Base-by-base conservation (phyloP, 1,140 invertebrate genomes). In the Zaprionus capensis region DNA sequence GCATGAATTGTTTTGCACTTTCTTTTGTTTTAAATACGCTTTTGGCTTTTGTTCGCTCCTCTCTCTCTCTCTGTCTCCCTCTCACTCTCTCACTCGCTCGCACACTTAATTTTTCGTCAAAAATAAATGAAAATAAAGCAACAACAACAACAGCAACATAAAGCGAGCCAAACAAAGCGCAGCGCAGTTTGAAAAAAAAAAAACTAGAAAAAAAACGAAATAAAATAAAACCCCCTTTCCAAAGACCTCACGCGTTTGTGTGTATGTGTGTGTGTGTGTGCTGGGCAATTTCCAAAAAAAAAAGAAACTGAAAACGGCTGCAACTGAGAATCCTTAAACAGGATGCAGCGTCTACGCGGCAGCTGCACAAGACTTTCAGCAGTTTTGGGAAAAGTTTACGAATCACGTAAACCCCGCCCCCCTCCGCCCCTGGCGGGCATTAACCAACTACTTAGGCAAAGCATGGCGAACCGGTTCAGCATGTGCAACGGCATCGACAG, bases 11-110 rank as follows among this genome's bases (percentile, higher is more conserved):
- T 91, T 91, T 84, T 81, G 74, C 76, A 77, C 80, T 86, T 78
- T 88, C 77, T 83, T 92, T 92, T 92, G 91, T 92, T 82, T 92
- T 87, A 79, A 90, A 74, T 81, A 82, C 68, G 79, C 72, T 71
- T 73, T 80, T 69, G 67, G 61, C 80, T 70, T 83, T 87, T 83
- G 77, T 88, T 79, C 49, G 57, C 38, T 26, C 61, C 26, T 31
- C 58, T 22, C 34, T 53, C n/a, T 51, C 38, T 24, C 36, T 20
- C 34, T 14, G 5, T 44, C 31, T 44, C 46, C 34, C 31, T 41
- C 53, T 49, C 46, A 6, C 28, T 46, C 44, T 58, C 56, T 59
- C 31, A 22, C 31, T 36, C 44, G 12, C 20, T 22, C 46, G 46
- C 38, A 57, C 31, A 83, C 75, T 73, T 79, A 59, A 75, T 80